A percentile compares a stretch with the other conserved stretches of the same genome.
These are phyloP conservation scores for Tylochromis polylepis DNA, from an alignment of 2,113 vertebrate genomes.

Conservation along the genomic window DNA sequence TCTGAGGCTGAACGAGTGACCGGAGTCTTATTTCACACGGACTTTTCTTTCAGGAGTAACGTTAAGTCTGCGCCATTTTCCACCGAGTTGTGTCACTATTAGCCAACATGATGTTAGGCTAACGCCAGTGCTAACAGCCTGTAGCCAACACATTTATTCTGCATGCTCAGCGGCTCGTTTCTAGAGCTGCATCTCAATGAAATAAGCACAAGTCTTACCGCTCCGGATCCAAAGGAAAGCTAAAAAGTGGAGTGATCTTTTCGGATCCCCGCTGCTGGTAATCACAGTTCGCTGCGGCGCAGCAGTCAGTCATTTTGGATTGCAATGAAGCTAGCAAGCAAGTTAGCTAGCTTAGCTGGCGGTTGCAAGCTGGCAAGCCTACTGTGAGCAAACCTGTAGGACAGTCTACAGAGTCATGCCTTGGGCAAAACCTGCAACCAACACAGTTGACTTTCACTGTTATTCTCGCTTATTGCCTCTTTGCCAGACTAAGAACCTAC, in stretches of 20 bases:
- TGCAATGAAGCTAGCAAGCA: constrained; percentile 59
- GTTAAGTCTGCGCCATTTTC: constrained; percentile 72
- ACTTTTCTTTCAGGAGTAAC: constrained; percentile 49
- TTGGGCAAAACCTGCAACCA: constrained; percentile 6
- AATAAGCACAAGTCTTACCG: constrained; percentile 68
- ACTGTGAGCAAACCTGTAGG: constrained; percentile 37
- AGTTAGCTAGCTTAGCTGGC: constrained; percentile 63
- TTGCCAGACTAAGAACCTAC: constrained; percentile 7
- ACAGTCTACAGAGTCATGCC: constrained; percentile 56
- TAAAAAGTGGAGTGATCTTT: constrained; percentile 77
- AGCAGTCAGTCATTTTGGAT: constrained; percentile 85
- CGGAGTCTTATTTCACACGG: not conserved
- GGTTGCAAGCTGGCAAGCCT: constrained; percentile 53
- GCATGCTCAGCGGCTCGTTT: constrained; percentile 1
- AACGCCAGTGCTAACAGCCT: constrained; percentile 39
- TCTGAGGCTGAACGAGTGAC: not conserved
- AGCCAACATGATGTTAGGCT: constrained; percentile 58
- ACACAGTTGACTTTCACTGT: not conserved
- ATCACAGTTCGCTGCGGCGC: constrained; percentile 88
- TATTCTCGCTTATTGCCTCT: not conserved
- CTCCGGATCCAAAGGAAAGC: constrained; percentile 74
- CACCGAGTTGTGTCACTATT: constrained; percentile 57
- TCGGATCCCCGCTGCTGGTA: constrained; percentile 67
- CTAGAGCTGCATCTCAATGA: not conserved
- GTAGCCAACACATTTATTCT: constrained; percentile 32